Evolutionary conservation across 2,888 invertebrate genomes (phyloP), one percentile per base, ranked within the genome.

Genomic region (Hoplodrina ambigua): DNA sequence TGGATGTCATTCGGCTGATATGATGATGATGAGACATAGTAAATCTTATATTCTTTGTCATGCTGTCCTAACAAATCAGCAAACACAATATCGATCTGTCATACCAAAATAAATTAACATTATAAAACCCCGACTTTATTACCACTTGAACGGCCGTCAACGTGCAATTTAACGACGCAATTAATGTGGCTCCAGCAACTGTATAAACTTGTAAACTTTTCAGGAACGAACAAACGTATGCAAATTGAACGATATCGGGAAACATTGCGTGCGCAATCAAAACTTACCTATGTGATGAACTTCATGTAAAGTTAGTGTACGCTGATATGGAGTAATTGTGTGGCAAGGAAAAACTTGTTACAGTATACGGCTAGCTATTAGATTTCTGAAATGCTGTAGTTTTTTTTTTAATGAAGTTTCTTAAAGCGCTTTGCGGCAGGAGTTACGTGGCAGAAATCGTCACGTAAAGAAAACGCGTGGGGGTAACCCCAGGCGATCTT

Each of bases 171-270:
- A 79, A 78, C 63, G 79, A 79, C 49, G 75, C 75, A 78, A 75
- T 78, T 78, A 78, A 75, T 70, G 60, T 53, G 66, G 66, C 46
- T 52, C 58, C 54, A 62, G 54, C 46, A 46, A 46, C 46, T 17
- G 46, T 73, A 78, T 78, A 77, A 77, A 78, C 78, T 78, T 78
- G 79, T 78, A 64, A 74, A 78, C 56, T 78, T 69, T 69, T 74
- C 46, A 61, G 63, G 54, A 78, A 75, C 57, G 68, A 62, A 62
- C 69, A 67, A 70, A 79, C 75, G 79, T 70, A 78, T 78, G 78
- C 75, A 78, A 79, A 78, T 79, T 65, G 30, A n/a, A 33, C 57
- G 70, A 74, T 78, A 78, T 67, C 79, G 75, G 67, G 66, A 69
- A 69, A 61, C 57, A 69, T 78, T 69, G 78, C 78, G 75, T 78